Conservation (phyloP, 2,797 vertebrate genomes). For the Erethizon dorsatum region DNA sequence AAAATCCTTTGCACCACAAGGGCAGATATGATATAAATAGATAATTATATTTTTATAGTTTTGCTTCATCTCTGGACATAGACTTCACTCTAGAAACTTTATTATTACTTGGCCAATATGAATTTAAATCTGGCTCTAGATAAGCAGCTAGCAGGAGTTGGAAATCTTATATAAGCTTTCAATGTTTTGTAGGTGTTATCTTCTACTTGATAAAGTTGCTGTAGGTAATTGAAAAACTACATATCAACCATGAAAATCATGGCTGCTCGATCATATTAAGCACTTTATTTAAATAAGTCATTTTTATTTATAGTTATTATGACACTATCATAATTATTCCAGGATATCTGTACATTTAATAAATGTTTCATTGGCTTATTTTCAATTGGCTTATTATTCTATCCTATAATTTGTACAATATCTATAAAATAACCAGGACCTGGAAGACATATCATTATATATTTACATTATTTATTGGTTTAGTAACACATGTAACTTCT, state of each 20-base stretch:
- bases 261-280: background rate
- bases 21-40: background rate
- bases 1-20: background rate
- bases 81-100: background rate
- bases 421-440: background rate
- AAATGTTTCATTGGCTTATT: constrained; percentile 41
- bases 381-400: background rate
- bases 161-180: background rate
- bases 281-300: background rate
- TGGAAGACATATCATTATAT: background rate
- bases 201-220: background rate
- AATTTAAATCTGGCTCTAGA: background rate
- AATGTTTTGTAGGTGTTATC: background rate
- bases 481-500: background rate
- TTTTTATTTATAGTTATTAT: constrained; percentile 6
- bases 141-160: background rate
- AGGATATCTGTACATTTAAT: background rate
- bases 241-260: background rate
- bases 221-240: background rate
- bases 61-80: background rate
- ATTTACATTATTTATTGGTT: background rate
- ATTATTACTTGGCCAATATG: background rate
- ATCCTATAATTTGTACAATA: background rate
- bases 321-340: constrained; percentile 35
- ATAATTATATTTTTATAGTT: background rate